Conservation (phyloP, 2,797 vertebrate genomes). For the Gymnothorax javanicus region DNA sequence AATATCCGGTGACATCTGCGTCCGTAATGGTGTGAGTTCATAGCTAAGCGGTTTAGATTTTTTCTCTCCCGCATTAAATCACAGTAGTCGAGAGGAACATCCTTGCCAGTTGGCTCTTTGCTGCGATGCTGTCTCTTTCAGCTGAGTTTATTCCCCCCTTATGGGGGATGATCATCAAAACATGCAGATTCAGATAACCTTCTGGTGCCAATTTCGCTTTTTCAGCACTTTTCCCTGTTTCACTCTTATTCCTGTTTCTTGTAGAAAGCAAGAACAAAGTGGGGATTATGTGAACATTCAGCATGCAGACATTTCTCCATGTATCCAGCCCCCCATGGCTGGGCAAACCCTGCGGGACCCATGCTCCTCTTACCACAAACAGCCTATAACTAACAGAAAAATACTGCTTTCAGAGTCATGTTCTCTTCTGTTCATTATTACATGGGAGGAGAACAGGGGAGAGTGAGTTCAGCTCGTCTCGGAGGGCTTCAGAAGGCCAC, state of each 20-base stretch:
- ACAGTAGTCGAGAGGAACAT: neutral
- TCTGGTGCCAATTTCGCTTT: neutral
- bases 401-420: neutral
- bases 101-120: neutral
- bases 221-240: neutral
- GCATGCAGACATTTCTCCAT: neutral
- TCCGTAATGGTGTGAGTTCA: neutral
- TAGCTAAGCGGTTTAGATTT: neutral
- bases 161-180: neutral
- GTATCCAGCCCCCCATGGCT: neutral
- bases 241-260: neutral
- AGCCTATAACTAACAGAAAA: neutral
- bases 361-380: neutral
- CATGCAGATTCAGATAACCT: neutral
- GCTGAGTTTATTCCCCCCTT: neutral
- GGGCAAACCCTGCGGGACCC: neutral
- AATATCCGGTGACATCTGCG: neutral
- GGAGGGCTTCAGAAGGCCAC: neutral
- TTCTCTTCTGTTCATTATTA: neutral
- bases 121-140: neutral
- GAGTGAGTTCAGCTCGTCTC: neutral
- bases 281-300: neutral
- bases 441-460: neutral
- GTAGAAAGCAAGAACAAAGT: neutral
- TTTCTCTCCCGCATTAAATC: neutral